Evolutionary conservation across 1,140 invertebrate genomes (phyloP).

Genomic region (Eriocheir sinensis): DNA sequence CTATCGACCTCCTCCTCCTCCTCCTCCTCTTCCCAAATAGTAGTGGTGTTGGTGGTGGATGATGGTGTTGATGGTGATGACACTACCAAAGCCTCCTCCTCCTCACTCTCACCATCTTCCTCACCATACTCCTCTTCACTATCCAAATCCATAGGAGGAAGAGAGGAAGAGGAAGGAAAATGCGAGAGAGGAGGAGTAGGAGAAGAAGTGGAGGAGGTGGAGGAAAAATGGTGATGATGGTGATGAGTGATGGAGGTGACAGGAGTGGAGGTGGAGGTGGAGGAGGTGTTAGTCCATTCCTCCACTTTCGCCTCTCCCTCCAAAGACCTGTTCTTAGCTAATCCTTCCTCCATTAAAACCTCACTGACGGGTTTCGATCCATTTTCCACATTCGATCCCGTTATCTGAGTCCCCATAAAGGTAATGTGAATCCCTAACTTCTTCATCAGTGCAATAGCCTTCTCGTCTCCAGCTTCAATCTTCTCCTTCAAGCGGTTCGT

Average conservation of each 20-base stretch:
- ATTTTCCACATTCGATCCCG: constrained; percentile 14
- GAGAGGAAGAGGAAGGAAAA: background rate
- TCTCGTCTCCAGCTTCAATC: constrained; percentile 66
- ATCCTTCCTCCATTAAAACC: constrained; percentile 45
- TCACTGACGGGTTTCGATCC: constrained; percentile 24
- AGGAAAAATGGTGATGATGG: background rate
- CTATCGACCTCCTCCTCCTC: background rate
- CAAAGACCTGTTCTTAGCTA: constrained; percentile 52
- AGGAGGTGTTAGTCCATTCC: background rate
- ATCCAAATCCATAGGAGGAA: background rate
- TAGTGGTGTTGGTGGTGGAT: background rate
- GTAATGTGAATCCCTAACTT: constrained; percentile 58
- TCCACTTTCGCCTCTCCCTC: background rate
- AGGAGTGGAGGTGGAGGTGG: constrained; percentile 7
- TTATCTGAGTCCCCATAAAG: constrained; percentile 6
- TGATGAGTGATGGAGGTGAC: background rate
- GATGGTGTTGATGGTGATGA: background rate
- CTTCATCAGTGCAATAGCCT: constrained; percentile 40
- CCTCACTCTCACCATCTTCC: background rate
- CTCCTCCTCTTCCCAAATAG: background rate
- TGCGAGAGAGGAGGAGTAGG: background rate
- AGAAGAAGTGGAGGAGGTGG: background rate
- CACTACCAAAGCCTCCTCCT: background rate
- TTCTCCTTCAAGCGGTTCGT: constrained; percentile 58
- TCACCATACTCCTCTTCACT: background rate